Evolutionary conservation across 2,888 invertebrate genomes (phyloP), one percentile per base, ranked within the genome.

Genomic region (Thyatira batis): DNA sequence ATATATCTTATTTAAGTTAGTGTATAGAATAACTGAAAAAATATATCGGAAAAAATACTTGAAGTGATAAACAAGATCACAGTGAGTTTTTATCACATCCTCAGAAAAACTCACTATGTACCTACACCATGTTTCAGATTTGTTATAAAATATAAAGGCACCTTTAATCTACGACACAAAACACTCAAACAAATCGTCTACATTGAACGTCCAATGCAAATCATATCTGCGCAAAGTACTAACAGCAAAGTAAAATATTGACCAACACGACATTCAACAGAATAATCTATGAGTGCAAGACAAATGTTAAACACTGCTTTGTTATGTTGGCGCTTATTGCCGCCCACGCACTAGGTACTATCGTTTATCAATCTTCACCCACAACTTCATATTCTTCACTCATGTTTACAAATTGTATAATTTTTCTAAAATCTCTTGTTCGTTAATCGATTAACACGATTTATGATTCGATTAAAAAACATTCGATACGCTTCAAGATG

Each of bases 221-320:
- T 80, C 80, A 73, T 69, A 79, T 73, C 73, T 77, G 76, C 79
- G 74, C 65, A 72, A 73, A 57, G 52, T 63, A 61, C 55, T 61
- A 69, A 65, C 63, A 65, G 68, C 63, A 57, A 67, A 67, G 67
- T 73, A 71, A 71, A 79, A 80, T 79, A 80, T 82, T 81, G 73
- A 71, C 73, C 61, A 66, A 74, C 73, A 73, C 71, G 80, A 79
- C 76, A 75, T 71, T 69, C 72, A 70, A 77, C 73, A 67, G 63
- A 70, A 80, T 82, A 82, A 85, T 82, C 82, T 79, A 71, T 63
- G 65, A 82, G 80, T 74, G 78, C 76, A 78, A 80, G 82, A 84
- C 80, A 84, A 84, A 85, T 84, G 85, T 80, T 81, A 72, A 78
- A 78, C 82, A 77, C 61, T 68, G 70, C 72, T 82, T 76, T 78